phyloP scores from a whole-genome alignment of 2,797 vertebrate genomes.

The Mus minutoides region DNA sequence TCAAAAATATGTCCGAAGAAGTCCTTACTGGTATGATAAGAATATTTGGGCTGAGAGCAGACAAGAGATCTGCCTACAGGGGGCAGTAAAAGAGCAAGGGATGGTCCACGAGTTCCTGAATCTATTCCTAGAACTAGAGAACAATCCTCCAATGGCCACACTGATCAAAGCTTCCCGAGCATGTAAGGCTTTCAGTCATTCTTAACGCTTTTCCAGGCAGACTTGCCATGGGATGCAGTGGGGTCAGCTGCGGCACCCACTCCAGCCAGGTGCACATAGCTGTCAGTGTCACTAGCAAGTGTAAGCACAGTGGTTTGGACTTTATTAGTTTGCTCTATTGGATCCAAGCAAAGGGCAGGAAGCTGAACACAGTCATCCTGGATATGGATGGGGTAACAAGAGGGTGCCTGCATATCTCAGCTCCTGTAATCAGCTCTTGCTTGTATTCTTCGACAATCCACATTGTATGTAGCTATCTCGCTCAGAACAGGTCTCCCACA shows the following conservation, averaged over 20 bases:
- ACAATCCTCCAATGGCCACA: rapidly evolving
- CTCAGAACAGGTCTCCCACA: neutral
- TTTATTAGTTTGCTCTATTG: neutral
- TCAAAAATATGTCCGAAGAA: neutral
- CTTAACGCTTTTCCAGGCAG: neutral
- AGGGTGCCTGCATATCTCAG: neutral
- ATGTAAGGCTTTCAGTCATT: neutral
- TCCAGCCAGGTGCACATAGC: neutral
- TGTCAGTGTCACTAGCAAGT: neutral
- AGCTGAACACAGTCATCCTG: neutral
- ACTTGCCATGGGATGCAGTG: neutral
- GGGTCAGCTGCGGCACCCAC: no score
- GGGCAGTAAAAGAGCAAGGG: neutral
- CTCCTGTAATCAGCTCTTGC: neutral
- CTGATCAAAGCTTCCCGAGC: neutral
- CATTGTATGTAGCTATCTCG: no score
- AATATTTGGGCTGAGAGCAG: neutral
- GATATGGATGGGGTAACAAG: neutral
- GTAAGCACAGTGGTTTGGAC: neutral
- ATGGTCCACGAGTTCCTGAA: neutral
- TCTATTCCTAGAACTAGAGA: neutral
- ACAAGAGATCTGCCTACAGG: neutral
- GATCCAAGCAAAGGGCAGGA: neutral
- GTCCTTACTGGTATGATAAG: neutral
- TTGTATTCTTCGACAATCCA: neutral